Evolutionary conservation across 2,797 vertebrate genomes (phyloP).

Genomic region (Chaunax sp.): DNA sequence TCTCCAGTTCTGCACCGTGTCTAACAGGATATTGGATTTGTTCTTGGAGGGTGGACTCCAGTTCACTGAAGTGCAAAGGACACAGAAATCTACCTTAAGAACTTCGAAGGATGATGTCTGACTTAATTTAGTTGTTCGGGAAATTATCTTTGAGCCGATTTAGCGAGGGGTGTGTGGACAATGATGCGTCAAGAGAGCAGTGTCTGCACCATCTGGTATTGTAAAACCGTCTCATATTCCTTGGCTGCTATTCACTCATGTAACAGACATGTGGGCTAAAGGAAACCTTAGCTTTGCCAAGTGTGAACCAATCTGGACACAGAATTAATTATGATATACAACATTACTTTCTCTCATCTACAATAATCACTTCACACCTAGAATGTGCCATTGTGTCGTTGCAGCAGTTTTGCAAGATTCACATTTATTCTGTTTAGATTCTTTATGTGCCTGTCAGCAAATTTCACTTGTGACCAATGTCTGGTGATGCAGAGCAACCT

Average conservation of each 20-base stretch:
- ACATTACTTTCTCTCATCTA: conserved; percentile 22
- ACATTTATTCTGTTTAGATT: neutral
- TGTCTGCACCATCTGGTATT: conserved; percentile 55
- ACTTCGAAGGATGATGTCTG: conserved; percentile 16
- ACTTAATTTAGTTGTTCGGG: conserved; percentile 27
- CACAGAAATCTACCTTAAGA: conserved; percentile 23
- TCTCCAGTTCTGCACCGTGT: conserved; percentile 3
- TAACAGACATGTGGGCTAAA: conserved; percentile 46
- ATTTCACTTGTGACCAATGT: conserved; percentile 4
- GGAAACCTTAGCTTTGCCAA: conserved; percentile 39
- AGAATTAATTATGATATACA: conserved; percentile 29
- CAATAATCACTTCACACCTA: conserved; percentile 20
- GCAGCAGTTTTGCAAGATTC: conserved; percentile 1
- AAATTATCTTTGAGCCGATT: conserved; percentile 29
- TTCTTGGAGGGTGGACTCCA: conserved; percentile 20
- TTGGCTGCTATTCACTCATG: conserved; percentile 43
- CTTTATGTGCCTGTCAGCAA: neutral
- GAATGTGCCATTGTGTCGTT: conserved; percentile 8
- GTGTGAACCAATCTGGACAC: conserved; percentile 50
- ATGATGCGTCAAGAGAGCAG: conserved; percentile 39
- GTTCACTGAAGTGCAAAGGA: conserved; percentile 19
- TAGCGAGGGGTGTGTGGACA: conserved; percentile 31
- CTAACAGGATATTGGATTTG: conserved; percentile 3
- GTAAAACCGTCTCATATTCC: conserved; percentile 35
- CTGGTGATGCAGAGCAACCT: neutral